These are phyloP conservation scores for Paramormyrops hopkinsi DNA, from an alignment of 2,797 vertebrate species.

Conservation along the genomic window DNA sequence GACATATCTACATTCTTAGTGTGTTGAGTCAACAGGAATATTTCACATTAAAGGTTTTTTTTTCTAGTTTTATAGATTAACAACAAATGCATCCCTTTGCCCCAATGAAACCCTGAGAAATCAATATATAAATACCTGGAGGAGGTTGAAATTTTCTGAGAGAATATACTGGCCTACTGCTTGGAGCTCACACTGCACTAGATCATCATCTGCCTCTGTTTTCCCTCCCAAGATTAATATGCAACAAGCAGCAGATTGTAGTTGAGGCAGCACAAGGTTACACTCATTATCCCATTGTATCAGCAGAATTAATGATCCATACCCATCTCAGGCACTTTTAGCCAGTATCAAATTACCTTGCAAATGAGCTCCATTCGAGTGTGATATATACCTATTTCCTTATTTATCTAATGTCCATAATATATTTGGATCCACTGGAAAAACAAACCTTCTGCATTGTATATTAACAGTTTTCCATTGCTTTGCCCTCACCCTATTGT, in stretches of 20 bases:
- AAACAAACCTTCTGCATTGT: conserved; percentile 5
- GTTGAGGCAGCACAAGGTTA: conserved; percentile 30
- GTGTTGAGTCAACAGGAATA: not conserved
- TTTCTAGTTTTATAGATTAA: not conserved
- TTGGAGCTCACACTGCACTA: not conserved
- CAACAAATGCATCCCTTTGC: not conserved
- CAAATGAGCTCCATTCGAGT: conserved; percentile 17
- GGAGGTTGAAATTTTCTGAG: not conserved
- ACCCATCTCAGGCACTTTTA: conserved; percentile 8
- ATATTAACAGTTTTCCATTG: not conserved
- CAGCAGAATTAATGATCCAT: conserved; percentile 46
- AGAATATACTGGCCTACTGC: not conserved
- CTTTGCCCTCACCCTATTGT: not conserved
- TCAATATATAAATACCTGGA: not conserved
- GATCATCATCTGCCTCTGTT: not conserved
- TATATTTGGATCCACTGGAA: not conserved
- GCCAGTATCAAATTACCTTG: conserved; percentile 20
- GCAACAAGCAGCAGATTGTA: conserved; percentile 21
- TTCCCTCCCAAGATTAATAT: conserved; percentile 19
- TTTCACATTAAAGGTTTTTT: not conserved
- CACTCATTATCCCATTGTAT: conserved; percentile 49
- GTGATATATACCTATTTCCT: conserved; percentile 8
- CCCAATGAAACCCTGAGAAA: not conserved
- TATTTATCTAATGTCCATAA: conserved; percentile 6
- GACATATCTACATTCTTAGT: not conserved